Conservation (phyloP, 1,140 invertebrate genomes). For the Colletes latitarsis region DNA sequence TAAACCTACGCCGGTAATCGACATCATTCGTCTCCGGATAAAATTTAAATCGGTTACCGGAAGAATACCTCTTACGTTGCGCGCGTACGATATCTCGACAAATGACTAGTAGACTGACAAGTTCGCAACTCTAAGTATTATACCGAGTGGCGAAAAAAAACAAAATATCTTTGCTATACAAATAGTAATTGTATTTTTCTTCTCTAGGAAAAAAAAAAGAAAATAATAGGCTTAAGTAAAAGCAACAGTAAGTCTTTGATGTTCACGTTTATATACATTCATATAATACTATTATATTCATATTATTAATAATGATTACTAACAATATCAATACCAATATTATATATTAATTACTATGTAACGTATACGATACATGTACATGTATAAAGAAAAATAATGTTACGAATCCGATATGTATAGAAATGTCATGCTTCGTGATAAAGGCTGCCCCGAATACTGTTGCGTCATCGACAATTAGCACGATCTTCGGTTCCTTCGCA, state of each 20-base stretch:
- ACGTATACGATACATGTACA: not conserved
- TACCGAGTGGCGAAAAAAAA: conserved; percentile 18
- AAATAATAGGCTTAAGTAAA: conserved; percentile 19
- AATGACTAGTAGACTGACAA: conserved; percentile 33
- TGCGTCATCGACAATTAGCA: not conserved
- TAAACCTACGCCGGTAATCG: too few species aligned
- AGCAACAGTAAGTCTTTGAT: conserved; percentile 30
- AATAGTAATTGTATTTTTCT: not conserved
- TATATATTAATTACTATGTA: conserved; percentile 6
- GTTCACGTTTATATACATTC: not conserved
- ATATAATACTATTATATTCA: conserved; percentile 8
- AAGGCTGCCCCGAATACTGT: not conserved
- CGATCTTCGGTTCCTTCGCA: not conserved
- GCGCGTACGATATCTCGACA: not conserved
- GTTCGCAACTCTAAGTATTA: conserved; percentile 2
- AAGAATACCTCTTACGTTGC: conserved; percentile 1
- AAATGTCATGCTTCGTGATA: not conserved
- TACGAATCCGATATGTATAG: not conserved
- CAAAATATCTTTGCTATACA: not conserved
- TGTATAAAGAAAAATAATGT: not conserved
- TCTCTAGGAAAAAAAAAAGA: not conserved
- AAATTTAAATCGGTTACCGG: not conserved
- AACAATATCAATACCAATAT: conserved; percentile 2
- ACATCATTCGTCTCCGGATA: too few species aligned
- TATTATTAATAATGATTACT: not conserved